A percentile compares a stretch with the other conserved stretches of the same genome.
Evolutionary conservation across 2,888 invertebrate genomes (phyloP).

Genomic region (Stenodema calcarata): DNA sequence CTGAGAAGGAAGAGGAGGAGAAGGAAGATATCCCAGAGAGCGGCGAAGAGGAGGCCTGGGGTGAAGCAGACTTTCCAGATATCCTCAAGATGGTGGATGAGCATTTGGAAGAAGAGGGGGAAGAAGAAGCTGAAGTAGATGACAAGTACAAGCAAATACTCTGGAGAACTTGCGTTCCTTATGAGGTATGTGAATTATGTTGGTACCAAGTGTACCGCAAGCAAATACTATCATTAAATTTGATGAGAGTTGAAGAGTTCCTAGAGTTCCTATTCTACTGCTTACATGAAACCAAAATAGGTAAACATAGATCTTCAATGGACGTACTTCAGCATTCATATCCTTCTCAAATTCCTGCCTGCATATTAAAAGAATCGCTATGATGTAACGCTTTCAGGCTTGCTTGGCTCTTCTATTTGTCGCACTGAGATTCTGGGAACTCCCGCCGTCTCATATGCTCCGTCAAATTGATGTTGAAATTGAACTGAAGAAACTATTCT

Average conservation of each 20-base stretch:
- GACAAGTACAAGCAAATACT: conserved; percentile 27
- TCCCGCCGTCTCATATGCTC: conserved; percentile 11
- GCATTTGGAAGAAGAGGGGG: not conserved
- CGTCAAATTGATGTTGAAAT: conserved; percentile 11
- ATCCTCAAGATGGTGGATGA: not conserved
- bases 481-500: conserved; percentile 16
- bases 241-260: too few relatives aligned
- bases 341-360: too few relatives aligned
- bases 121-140: conserved; percentile 1
- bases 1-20: not conserved
- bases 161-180: conserved; percentile 29
- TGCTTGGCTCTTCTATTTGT: conserved; percentile 22
- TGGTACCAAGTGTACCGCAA: too few relatives aligned
- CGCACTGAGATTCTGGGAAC: conserved; percentile 22
- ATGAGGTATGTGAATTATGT: not conserved
- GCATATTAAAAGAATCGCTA: too few relatives aligned
- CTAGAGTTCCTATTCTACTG: too few relatives aligned
- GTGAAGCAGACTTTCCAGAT: not conserved
- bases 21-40: not conserved
- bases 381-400: not conserved
- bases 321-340: too few relatives aligned
- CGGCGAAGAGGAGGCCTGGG: not conserved
- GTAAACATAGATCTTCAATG: too few relatives aligned
- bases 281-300: too few relatives aligned
- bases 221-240: too few relatives aligned